Conservation (phyloP, 2,888 invertebrate species). For the Cinara cedri region DNA sequence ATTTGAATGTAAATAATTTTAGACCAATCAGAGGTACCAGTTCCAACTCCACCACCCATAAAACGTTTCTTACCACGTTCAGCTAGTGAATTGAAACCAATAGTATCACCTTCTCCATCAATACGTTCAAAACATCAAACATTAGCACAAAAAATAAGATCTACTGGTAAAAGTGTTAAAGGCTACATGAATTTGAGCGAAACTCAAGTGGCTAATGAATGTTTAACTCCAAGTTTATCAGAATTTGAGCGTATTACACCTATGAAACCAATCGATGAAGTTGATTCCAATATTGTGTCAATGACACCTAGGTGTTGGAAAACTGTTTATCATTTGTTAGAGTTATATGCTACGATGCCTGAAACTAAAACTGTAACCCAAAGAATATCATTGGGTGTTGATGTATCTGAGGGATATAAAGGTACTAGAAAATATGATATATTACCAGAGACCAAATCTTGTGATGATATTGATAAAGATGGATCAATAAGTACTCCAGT, state of each 20-base stretch:
- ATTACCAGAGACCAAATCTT: conserved; percentile 67
- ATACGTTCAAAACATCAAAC: conserved; percentile 76
- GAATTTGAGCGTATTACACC: conserved; percentile 47
- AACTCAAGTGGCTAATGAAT: conserved; percentile 68
- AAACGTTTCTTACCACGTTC: conserved; percentile 58
- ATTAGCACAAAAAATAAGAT: conserved; percentile 84
- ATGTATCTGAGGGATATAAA: conserved; percentile 75
- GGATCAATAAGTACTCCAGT: conserved; percentile 55
- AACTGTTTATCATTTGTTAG: conserved; percentile 88
- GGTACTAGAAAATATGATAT: conserved; percentile 68
- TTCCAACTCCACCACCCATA: conserved; percentile 31
- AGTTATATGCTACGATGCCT: conserved; percentile 92
- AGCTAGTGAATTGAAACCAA: conserved; percentile 61
- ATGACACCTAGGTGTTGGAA: conserved; percentile 88
- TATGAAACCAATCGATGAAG: conserved; percentile 52
- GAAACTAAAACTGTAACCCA: conserved; percentile 91
- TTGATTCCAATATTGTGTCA: conserved; percentile 68
- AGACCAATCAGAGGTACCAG: conserved; percentile 49
- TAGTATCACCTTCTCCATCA: conserved; percentile 68
- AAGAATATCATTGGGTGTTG: conserved; percentile 65
- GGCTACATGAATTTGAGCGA: conserved; percentile 83
- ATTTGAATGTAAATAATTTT: conserved; percentile 9
- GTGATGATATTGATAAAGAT: conserved; percentile 68
- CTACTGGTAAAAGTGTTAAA: conserved; percentile 83
- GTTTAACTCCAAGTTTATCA: conserved; percentile 49